Base-by-base conservation (phyloP, 92 coral and sea anemone genomes). In the Pocillopora grandis region DNA sequence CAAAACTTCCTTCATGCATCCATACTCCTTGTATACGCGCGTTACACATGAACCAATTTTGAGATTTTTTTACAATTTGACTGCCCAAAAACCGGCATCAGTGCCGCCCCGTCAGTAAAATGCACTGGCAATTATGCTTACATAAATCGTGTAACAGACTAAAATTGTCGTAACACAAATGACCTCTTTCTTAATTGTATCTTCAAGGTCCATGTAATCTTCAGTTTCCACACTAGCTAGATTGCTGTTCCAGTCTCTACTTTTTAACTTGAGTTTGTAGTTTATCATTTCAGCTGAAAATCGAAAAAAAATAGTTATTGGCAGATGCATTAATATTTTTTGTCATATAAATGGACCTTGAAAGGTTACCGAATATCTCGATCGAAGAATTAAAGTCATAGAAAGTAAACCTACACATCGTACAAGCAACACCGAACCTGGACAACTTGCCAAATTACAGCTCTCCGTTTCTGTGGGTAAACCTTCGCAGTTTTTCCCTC, bases 401-500 rank as follows among this genome's bases (percentile, higher is more conserved):
- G 14, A 5, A 12, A 66, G 5, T 2, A 66, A 20, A 31, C 5
- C 48, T 71, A 10, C 52, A 15, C 19, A 3, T 13, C 52, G 1
- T 48, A 5, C 9, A 36, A 16, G 17, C 16, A 12, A 18, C 1
- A 17, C 2, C 12, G 2, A 9, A 89, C 89, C 84, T 80, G 89
- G 92, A 23, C 92, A 89, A 2, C 48, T 58, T 36, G 76, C 11
- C 8, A 70, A 56, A 61, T 85, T 81, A 68, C 92, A 89, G 8
- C 6, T 15, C 36, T 64, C 75, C 1, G 79, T 59, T 35, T 80
- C 67, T 11, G 33, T 62, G 12, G 37, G 64, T 4, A 65, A 9
- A 33, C 92, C 92, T 9, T 15, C 64, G 62, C 92, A 89, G 23
- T 75, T 37, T 86, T 52, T 76, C 33, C 92, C 92, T 1, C 84